Conservation (phyloP, 2,113 vertebrate genomes). For the Pelmatolapia mariae region DNA sequence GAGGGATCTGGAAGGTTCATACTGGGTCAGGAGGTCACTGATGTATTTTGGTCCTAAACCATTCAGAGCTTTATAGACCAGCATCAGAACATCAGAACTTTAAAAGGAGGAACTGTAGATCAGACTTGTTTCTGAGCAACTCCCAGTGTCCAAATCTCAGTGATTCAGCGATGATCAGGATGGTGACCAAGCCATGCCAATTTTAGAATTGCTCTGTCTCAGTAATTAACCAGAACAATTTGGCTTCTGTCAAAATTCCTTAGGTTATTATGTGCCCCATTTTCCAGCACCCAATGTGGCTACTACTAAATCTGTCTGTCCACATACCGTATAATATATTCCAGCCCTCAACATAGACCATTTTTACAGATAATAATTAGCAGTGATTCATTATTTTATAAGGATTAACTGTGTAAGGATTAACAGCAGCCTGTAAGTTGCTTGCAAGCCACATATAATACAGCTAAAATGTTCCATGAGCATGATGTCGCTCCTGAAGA, state of each 20-base stretch:
- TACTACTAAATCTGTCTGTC: background rate
- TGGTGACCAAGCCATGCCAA: background rate
- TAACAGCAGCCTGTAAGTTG: background rate
- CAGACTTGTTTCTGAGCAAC: background rate
- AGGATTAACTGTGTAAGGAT: background rate
- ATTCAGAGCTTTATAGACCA: no score
- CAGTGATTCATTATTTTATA: background rate
- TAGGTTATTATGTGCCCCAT: background rate
- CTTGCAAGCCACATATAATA: rapidly evolving
- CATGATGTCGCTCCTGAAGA: background rate
- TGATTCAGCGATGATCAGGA: background rate
- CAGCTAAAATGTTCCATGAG: background rate
- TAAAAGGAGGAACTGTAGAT: background rate
- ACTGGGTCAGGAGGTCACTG: no score
- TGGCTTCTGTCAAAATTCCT: background rate
- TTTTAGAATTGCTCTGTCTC: background rate
- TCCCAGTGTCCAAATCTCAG: background rate
- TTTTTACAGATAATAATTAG: background rate
- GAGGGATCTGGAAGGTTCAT: no score
- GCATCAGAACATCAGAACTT: no score
- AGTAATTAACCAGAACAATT: background rate
- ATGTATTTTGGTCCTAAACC: no score
- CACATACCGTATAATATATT: background rate
- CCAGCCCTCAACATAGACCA: background rate
- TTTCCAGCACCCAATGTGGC: background rate